phyloP scores from a whole-genome alignment of 1,140 invertebrate genomes.

The Cheumatopsyche charites region DNA sequence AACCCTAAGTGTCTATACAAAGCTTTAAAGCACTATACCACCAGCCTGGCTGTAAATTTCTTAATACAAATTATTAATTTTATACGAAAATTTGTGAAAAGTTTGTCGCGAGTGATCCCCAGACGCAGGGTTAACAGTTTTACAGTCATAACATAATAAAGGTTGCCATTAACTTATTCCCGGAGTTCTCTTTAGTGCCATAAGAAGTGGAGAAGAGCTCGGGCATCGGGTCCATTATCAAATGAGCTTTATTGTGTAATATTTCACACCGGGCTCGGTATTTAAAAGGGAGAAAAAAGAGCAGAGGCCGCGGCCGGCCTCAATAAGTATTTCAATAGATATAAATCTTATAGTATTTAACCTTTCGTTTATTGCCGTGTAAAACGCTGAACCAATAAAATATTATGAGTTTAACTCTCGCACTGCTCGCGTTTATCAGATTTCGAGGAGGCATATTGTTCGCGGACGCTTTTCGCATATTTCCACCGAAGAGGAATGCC shows the following conservation, averaged over 20 bases:
- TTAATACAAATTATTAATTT: no score
- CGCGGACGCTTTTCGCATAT: conserved; percentile 12
- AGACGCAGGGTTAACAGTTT: conserved; percentile 13
- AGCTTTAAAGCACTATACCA: no score
- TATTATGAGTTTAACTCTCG: conserved; percentile 47
- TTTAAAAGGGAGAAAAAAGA: conserved; percentile 46
- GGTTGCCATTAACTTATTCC: conserved; percentile 30
- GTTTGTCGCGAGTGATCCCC: no score
- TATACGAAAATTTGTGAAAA: no score
- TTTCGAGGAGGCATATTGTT: conserved; percentile 22
- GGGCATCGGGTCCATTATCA: conserved; percentile 42
- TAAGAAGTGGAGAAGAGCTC: conserved; percentile 9
- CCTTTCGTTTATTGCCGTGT: conserved; percentile 48
- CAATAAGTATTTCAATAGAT: conserved; percentile 48
- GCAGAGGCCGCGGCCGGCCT: conserved; percentile 35
- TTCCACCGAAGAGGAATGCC: not conserved
- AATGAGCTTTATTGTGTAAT: conserved; percentile 48
- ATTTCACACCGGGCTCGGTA: conserved; percentile 47
- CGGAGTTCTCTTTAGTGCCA: conserved; percentile 4
- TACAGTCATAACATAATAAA: conserved; percentile 33
- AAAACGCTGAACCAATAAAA: conserved; percentile 49
- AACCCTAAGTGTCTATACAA: no score
- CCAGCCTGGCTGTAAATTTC: no score
- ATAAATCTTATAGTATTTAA: conserved; percentile 49
- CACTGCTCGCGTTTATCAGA: conserved; percentile 44